These are phyloP conservation scores for Hylaea fasciaria DNA, from an alignment of 2,888 invertebrate species.

Conservation along the genomic window DNA sequence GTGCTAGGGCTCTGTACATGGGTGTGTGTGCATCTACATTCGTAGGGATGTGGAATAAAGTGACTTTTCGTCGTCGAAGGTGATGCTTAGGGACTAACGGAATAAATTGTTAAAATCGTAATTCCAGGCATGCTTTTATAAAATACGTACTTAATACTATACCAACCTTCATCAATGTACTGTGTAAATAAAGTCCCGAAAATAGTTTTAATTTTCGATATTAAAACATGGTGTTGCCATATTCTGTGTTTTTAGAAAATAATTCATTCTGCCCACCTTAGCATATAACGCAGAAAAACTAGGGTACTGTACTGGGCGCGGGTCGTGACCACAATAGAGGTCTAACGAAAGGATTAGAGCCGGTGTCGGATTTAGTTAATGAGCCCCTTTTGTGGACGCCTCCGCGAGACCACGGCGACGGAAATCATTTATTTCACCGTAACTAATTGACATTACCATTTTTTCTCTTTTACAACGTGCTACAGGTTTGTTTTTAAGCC, in stretches of 20 bases:
- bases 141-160: too few species aligned
- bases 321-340: constrained; percentile 67
- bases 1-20: too few species aligned
- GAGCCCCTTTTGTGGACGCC: constrained; percentile 74
- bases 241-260: not conserved
- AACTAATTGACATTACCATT: constrained; percentile 72
- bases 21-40: too few species aligned
- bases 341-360: constrained; percentile 82
- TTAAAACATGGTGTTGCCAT: too few species aligned
- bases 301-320: constrained; percentile 11
- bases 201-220: too few species aligned
- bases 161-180: too few species aligned
- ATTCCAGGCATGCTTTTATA: too few species aligned
- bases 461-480: constrained; percentile 54
- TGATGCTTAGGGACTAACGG: too few species aligned
- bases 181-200: too few species aligned
- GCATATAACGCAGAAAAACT: constrained; percentile 16
- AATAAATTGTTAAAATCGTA: too few species aligned
- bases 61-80: too few species aligned
- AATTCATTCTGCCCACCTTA: constrained; percentile 10
- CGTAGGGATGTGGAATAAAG: too few species aligned
- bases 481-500: constrained; percentile 59
- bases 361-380: constrained; percentile 77
- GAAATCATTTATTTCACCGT: constrained; percentile 77
- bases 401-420: constrained; percentile 60